Conservation (phyloP, 2,888 invertebrate genomes). For the Patella pellucida region DNA sequence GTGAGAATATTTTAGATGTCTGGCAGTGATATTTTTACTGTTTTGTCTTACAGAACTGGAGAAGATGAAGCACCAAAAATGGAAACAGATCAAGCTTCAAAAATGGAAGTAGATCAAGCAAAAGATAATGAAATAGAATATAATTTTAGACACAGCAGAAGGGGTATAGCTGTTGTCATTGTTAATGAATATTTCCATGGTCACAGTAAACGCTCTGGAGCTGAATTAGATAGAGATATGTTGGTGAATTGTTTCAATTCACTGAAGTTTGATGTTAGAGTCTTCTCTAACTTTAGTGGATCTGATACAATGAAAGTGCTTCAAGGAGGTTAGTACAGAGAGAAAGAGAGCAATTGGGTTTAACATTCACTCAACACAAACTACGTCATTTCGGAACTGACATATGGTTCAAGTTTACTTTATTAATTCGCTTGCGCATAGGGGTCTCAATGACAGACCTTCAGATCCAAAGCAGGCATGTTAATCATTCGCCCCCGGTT, state of each 20-base stretch:
- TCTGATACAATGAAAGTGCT: constrained; percentile 64
- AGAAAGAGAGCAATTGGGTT: too few relatives aligned
- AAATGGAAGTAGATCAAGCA: constrained; percentile 13
- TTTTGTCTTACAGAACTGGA: neutral
- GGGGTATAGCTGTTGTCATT: constrained; percentile 89
- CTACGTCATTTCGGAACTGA: too few relatives aligned
- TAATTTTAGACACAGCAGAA: constrained; percentile 83
- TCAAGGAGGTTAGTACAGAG: too few relatives aligned
- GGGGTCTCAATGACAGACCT: too few relatives aligned
- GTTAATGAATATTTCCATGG: constrained; percentile 86
- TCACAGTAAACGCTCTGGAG: constrained; percentile 76
- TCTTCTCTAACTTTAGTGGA: constrained; percentile 77
- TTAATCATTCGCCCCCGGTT: too few relatives aligned
- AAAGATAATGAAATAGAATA: constrained; percentile 75
- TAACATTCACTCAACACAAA: too few relatives aligned
- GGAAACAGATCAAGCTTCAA: constrained; percentile 12
- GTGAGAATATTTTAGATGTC: too few relatives aligned
- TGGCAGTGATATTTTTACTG: too few relatives aligned
- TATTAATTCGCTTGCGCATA: too few relatives aligned
- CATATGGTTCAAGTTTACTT: too few relatives aligned
- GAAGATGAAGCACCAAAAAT: constrained; percentile 10
- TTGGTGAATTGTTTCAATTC: constrained; percentile 75
- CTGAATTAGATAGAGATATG: constrained; percentile 86
- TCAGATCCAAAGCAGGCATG: too few relatives aligned
- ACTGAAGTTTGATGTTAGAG: constrained; percentile 81